Evolutionary conservation across 2,888 invertebrate species (phyloP).

Genomic region (Sarcophaga caerulescens): DNA sequence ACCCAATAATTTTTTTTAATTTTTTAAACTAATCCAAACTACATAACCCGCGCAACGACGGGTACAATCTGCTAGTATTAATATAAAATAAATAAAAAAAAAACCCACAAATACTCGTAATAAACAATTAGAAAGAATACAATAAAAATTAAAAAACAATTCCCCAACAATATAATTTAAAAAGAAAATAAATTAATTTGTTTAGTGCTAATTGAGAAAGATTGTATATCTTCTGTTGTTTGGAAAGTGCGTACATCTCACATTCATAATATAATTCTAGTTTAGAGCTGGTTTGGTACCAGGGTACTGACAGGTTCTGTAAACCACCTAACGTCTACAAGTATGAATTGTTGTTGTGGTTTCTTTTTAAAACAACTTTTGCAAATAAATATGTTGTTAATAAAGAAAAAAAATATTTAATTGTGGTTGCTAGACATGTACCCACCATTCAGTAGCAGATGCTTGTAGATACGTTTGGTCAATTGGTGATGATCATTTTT

Average conservation of each 20-base stretch:
- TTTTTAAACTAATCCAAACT: too few species aligned
- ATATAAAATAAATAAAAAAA: not conserved
- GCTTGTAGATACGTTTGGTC: not conserved
- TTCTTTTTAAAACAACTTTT: not conserved
- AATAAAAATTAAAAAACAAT: not conserved
- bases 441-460: not conserved
- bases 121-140: not conserved
- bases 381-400: not conserved
- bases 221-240: not conserved
- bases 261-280: not conserved
- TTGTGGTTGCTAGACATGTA: not conserved
- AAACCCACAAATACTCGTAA: not conserved
- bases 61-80: too few species aligned
- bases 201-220: slow-evolving; percentile 5
- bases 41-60: too few species aligned
- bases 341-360: not conserved
- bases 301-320: not conserved
- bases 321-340: not conserved
- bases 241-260: slow-evolving; percentile 8
- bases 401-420: not conserved
- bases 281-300: not conserved
- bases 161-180: not conserved
- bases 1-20: too few species aligned
- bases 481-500: not conserved
- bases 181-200: not conserved